Evolutionary conservation across 2,888 invertebrate species (phyloP).

Genomic region (Pinctada fucata): DNA sequence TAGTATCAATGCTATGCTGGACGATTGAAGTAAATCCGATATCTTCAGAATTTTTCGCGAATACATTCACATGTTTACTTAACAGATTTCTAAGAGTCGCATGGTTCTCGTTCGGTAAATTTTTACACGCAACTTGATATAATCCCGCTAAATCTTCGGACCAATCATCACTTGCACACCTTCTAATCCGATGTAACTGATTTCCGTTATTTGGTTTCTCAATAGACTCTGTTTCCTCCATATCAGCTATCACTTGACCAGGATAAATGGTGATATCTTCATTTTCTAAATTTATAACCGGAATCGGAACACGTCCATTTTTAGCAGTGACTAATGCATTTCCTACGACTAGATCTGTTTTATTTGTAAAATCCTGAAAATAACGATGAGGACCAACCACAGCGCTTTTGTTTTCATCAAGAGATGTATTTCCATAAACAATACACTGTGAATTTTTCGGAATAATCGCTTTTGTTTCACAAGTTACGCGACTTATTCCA

Average conservation of each 20-base stretch:
- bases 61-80: conserved; percentile 21
- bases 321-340: conserved; percentile 7
- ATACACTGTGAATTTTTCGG: conserved; percentile 21
- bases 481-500: neutral
- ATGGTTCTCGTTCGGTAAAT: neutral
- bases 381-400: no score
- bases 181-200: neutral
- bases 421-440: conserved; percentile 5
- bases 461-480: conserved; percentile 8
- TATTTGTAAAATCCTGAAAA: neutral
- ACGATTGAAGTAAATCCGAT: conserved; percentile 32
- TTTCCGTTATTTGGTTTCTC: neutral
- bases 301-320: neutral
- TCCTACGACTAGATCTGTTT: neutral
- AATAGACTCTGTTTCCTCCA: neutral
- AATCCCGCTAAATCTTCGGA: neutral
- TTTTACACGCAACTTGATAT: neutral
- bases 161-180: neutral
- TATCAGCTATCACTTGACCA: neutral
- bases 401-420: neutral
- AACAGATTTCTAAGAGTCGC: conserved; percentile 18
- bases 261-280: neutral
- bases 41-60: conserved; percentile 31
- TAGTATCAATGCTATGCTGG: conserved; percentile 28
- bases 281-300: neutral